These are phyloP conservation scores for Actias luna DNA, from an alignment of 2,888 invertebrate genomes.

Conservation along the genomic window DNA sequence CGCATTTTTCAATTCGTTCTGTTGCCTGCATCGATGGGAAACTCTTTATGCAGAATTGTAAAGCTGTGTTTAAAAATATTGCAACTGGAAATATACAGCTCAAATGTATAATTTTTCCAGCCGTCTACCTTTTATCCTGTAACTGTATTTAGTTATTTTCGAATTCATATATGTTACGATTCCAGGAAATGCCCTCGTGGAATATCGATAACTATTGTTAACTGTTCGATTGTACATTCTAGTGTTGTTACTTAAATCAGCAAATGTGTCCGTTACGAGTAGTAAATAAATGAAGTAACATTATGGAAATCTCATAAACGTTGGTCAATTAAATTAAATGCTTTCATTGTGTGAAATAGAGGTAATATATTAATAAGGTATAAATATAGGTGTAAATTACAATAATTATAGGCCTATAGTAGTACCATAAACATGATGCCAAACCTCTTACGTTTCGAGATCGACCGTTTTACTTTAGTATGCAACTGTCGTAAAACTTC, in stretches of 20 bases:
- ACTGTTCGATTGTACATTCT: background rate
- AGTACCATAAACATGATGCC: too few relatives aligned
- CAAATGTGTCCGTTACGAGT: background rate
- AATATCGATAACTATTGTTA: background rate
- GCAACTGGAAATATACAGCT: background rate
- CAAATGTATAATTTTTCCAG: background rate
- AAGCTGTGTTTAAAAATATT: constrained; percentile 4
- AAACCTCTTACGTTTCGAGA: too few relatives aligned
- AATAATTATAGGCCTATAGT: too few relatives aligned
- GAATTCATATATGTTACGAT: background rate
- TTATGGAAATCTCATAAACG: background rate
- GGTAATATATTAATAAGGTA: too few relatives aligned
- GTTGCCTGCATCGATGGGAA: constrained; percentile 21
- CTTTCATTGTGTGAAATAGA: background rate
- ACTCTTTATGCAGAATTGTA: constrained; percentile 12
- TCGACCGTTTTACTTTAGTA: too few relatives aligned
- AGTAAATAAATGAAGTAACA: too few relatives aligned
- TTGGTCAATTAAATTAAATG: background rate
- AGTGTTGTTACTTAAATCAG: background rate
- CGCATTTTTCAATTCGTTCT: constrained; percentile 57
- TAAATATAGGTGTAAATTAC: too few relatives aligned
- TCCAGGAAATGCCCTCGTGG: background rate
- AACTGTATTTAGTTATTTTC: background rate
- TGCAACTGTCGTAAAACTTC: too few relatives aligned
- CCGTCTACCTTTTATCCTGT: background rate